Percentiles rank a stretch among this genome's conserved stretches.
Conservation (phyloP, 2,797 vertebrate genomes). For the Dryobates pubescens region DNA sequence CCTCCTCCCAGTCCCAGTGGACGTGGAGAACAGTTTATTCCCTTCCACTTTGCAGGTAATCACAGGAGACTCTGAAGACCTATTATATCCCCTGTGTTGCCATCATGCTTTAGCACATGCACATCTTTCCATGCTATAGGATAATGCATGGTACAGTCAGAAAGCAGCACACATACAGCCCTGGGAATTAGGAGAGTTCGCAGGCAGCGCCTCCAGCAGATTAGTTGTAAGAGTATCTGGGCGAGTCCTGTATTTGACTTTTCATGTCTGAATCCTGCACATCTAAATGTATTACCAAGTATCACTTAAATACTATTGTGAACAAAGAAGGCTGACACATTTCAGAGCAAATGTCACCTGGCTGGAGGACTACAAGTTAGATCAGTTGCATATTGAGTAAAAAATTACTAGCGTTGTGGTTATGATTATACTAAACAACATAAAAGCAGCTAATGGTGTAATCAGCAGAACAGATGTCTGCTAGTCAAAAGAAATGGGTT, state of each 20-base stretch:
- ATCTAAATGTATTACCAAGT: neutral
- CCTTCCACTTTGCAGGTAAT: conserved; percentile 63
- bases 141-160: neutral
- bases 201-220: neutral
- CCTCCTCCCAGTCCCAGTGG: neutral
- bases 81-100: neutral
- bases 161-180: neutral
- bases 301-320: neutral
- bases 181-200: neutral
- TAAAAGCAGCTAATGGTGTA: conserved; percentile 43
- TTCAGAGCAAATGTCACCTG: neutral
- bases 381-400: conserved; percentile 21
- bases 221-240: neutral
- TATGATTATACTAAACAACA: conserved; percentile 40
- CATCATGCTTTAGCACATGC: neutral
- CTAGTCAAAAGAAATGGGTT: conserved; percentile 21
- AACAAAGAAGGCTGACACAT: neutral
- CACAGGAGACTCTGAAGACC: conserved; percentile 30
- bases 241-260: neutral
- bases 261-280: neutral
- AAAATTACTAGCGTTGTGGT: neutral
- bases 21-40: conserved; percentile 68
- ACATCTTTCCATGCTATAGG: neutral
- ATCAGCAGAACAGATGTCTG: conserved; percentile 14
- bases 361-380: neutral